These are phyloP conservation scores for Dryadula phaetusa DNA, from an alignment of 2,888 invertebrate species.

Conservation along the genomic window DNA sequence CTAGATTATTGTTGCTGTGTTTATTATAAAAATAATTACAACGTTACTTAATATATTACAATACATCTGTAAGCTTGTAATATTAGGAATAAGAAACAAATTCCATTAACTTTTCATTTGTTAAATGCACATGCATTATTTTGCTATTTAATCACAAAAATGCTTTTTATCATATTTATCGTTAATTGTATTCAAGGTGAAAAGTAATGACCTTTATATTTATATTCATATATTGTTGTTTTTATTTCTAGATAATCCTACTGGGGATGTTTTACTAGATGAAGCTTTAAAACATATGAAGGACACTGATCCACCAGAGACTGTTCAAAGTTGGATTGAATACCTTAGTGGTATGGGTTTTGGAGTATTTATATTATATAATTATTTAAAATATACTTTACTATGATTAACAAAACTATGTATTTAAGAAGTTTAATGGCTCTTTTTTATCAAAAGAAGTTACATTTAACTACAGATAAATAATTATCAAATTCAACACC, in stretches of 20 bases:
- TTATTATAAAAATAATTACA: neutral
- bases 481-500: conserved; percentile 2
- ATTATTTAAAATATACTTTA: neutral
- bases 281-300: conserved; percentile 98
- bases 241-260: conserved; percentile 89
- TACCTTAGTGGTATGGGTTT: conserved; percentile 94
- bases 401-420: no score
- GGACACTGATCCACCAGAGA: conserved; percentile 98
- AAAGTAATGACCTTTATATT: neutral
- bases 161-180: conserved; percentile 5
- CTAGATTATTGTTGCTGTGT: conserved; percentile 34
- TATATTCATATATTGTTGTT: neutral
- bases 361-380: no score
- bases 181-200: neutral
- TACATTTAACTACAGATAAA: neutral
- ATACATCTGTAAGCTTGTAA: neutral
- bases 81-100: neutral
- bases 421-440: no score
- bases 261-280: conserved; percentile 98
- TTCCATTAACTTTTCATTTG: neutral
- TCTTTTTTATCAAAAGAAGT: no score
- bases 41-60: neutral
- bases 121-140: neutral
- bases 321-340: conserved; percentile 99
- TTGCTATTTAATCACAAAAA: neutral